These are phyloP conservation scores for Procapra przewalskii DNA, from an alignment of 2,113 vertebrate genomes.

Conservation along the genomic window DNA sequence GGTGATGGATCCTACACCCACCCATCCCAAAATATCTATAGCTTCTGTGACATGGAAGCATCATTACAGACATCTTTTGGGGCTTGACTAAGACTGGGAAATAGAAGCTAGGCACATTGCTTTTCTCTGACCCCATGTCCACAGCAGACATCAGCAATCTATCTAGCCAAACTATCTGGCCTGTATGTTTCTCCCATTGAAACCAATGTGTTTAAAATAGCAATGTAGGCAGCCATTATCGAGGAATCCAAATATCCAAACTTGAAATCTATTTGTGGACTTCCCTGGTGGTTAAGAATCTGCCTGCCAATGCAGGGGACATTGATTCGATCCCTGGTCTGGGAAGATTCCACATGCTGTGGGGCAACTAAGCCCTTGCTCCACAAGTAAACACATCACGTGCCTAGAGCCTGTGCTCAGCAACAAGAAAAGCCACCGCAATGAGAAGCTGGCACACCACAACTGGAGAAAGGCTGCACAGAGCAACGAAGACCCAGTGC, in stretches of 20 bases:
- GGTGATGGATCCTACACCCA: not conserved
- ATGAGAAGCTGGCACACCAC: not conserved
- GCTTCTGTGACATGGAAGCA: not conserved
- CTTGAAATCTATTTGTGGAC: not conserved
- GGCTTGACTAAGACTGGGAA: not conserved
- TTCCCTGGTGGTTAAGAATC: not conserved
- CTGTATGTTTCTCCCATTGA: not conserved
- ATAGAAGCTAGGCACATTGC: not conserved
- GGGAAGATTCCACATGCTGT: not conserved
- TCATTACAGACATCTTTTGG: not conserved
- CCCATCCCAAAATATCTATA: not conserved
- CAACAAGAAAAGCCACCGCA: accelerated
- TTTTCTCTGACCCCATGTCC: not conserved
- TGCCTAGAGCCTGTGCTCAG: not conserved
- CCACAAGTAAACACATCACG: not conserved
- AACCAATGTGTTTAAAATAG: not conserved
- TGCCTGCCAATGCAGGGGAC: not conserved
- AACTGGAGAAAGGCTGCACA: not conserved
- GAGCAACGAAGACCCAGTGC: not conserved
- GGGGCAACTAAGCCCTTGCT: not conserved
- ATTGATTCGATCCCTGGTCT: not conserved
- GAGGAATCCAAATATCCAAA: not conserved
- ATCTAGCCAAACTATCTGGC: not conserved
- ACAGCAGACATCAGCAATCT: not conserved
- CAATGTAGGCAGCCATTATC: not conserved